phyloP scores from a whole-genome alignment of 2,797 vertebrate species.

The Neoniphon sammara region DNA sequence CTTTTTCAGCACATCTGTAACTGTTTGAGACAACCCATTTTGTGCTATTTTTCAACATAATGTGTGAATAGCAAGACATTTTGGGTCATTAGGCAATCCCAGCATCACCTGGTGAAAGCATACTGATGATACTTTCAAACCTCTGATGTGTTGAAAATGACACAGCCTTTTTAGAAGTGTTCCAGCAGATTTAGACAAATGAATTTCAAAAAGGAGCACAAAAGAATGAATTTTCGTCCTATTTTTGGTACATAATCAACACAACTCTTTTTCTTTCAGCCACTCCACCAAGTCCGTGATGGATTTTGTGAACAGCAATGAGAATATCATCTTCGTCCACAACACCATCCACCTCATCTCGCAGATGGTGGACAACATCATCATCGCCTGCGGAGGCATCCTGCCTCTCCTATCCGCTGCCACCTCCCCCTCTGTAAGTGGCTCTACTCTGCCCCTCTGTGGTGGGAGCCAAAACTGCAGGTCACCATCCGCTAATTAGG shows the following conservation, averaged over 20 bases:
- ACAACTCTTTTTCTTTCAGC: constrained; percentile 77
- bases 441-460: constrained; percentile 69
- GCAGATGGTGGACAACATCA: constrained; percentile 99
- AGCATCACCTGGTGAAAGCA: too few relatives aligned
- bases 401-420: constrained; percentile 96
- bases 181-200: too few relatives aligned
- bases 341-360: constrained; percentile 99
- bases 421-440: constrained; percentile 99
- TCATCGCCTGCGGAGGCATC: constrained; percentile 99
- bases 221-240: too few relatives aligned
- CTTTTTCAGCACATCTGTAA: background rate
- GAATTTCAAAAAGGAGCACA: too few relatives aligned
- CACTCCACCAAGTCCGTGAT: constrained; percentile 99
- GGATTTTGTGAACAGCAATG: constrained; percentile 99
- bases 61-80: too few relatives aligned
- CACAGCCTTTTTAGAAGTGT: too few relatives aligned
- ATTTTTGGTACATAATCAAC: background rate
- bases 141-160: too few relatives aligned
- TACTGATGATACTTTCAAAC: too few relatives aligned
- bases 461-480: constrained; percentile 68
- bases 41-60: too few relatives aligned
- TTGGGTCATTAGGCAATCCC: too few relatives aligned
- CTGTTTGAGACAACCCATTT: background rate
- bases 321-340: constrained; percentile 99
- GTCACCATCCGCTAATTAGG: constrained; percentile 18